Percentiles rank a stretch among this genome's conserved stretches.
Evolutionary conservation across 92 coral and sea anemone genomes (phyloP).

Genomic region (Galaxea fascicularis): DNA sequence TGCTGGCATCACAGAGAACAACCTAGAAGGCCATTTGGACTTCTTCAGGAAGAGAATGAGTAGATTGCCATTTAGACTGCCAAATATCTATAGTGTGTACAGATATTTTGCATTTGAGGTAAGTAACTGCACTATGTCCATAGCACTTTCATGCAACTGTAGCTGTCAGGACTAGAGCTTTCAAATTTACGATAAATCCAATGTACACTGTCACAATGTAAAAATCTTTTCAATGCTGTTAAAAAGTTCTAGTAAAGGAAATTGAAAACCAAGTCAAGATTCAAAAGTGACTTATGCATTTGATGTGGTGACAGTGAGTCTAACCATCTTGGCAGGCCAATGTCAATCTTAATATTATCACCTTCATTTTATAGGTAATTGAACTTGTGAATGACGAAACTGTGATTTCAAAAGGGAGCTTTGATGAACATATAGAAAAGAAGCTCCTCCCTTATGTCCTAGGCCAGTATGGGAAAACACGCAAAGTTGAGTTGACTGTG

Average conservation of each 20-base stretch:
- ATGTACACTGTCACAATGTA: too few relatives aligned
- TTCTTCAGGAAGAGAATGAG: constrained; percentile 5
- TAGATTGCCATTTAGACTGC: constrained; percentile 27
- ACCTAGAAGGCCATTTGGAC: not conserved
- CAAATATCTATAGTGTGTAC: constrained; percentile 26
- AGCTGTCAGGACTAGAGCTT: too few relatives aligned
- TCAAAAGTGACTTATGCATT: too few relatives aligned
- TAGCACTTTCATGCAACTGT: too few relatives aligned
- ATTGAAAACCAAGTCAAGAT: too few relatives aligned
- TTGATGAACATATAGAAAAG: not conserved
- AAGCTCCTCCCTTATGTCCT: not conserved
- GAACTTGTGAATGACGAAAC: not conserved
- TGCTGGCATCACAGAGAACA: not conserved
- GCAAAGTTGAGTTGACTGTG: not conserved
- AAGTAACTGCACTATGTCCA: too few relatives aligned
- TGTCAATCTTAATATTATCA: too few relatives aligned
- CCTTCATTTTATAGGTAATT: not conserved
- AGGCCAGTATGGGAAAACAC: not conserved
- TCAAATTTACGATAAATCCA: too few relatives aligned
- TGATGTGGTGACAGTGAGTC: too few relatives aligned
- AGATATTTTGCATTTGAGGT: constrained; percentile 40
- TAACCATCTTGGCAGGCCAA: too few relatives aligned
- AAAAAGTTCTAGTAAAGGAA: too few relatives aligned
- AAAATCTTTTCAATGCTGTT: too few relatives aligned
- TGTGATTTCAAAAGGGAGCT: not conserved